A percentile compares a stretch with the other conserved stretches of the same genome.
Conservation (phyloP, 2,888 invertebrate genomes). For the Luperina testacea region DNA sequence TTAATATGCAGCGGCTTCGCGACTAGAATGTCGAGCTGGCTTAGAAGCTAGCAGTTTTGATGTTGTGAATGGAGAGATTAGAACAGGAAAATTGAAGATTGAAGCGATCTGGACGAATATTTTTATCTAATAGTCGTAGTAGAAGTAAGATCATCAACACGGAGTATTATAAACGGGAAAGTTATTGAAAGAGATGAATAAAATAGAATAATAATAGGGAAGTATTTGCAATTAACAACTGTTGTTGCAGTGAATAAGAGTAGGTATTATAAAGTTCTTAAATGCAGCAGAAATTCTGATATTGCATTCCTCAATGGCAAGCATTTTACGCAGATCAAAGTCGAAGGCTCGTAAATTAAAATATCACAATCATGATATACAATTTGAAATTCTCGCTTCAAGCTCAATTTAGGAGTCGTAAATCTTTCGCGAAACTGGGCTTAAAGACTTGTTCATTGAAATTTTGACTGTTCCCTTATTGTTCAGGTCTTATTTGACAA, state of each 20-base stretch:
- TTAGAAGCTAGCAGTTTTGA: slow-evolving; percentile 18
- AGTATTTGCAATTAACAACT: not conserved
- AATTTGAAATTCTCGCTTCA: slow-evolving; percentile 40
- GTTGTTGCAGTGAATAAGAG: not conserved
- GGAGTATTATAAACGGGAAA: not conserved
- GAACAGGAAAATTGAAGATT: slow-evolving; percentile 1
- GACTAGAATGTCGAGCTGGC: slow-evolving; percentile 32
- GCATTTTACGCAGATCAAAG: slow-evolving; percentile 28
- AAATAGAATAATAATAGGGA: too few species aligned
- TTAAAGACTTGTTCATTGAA: slow-evolving; percentile 51
- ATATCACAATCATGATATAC: slow-evolving; percentile 27
- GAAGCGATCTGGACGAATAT: not conserved
- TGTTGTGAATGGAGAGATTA: slow-evolving; percentile 36
- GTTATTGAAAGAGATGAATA: not conserved
- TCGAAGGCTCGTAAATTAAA: slow-evolving; percentile 52
- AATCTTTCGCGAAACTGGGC: slow-evolving; percentile 44
- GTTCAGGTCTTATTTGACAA: slow-evolving; percentile 51
- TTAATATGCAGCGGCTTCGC: slow-evolving; percentile 61
- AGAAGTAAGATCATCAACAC: not conserved
- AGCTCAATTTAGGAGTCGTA: slow-evolving; percentile 43
- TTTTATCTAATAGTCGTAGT: not conserved
- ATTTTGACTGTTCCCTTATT: slow-evolving; percentile 49
- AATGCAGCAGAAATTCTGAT: not conserved
- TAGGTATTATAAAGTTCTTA: not conserved
- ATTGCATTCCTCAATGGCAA: not conserved